Conservation (phyloP, 2,797 vertebrate genomes). For the Ctenopoma multispine region DNA sequence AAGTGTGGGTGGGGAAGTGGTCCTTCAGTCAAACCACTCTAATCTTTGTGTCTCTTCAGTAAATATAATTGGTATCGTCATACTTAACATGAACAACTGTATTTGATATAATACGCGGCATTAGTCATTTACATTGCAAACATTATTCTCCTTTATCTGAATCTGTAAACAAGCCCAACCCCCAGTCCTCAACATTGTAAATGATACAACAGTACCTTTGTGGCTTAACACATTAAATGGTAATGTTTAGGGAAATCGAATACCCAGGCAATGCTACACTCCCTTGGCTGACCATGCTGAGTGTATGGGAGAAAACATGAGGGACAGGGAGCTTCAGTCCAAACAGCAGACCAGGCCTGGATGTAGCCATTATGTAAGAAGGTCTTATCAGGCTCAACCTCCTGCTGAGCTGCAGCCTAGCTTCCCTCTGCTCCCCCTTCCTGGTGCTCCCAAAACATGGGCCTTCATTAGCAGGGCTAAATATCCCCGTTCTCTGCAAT, state of each 20-base stretch:
- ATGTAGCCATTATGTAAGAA: slow-evolving; percentile 82
- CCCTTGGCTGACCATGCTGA: slow-evolving; percentile 20
- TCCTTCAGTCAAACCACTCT: slow-evolving; percentile 52
- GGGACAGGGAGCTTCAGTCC: slow-evolving; percentile 64
- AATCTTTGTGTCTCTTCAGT: slow-evolving; percentile 49
- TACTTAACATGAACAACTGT: slow-evolving; percentile 12
- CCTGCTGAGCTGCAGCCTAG: slow-evolving; percentile 77
- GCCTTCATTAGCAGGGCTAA: slow-evolving; percentile 88
- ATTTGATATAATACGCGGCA: slow-evolving; percentile 11
- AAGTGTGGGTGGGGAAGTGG: slow-evolving; percentile 16
- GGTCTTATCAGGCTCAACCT: slow-evolving; percentile 84
- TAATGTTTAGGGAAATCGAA: slow-evolving; percentile 46
- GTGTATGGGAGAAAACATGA: slow-evolving; percentile 49
- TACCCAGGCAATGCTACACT: slow-evolving; percentile 31
- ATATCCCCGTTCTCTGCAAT: slow-evolving; percentile 87
- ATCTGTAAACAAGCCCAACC: slow-evolving; percentile 14
- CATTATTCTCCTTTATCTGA: slow-evolving; percentile 11
- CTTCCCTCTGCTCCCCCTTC: slow-evolving; percentile 63
- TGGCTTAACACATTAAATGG: slow-evolving; percentile 46
- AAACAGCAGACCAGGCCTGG: slow-evolving; percentile 60
- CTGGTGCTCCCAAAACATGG: slow-evolving; percentile 81
- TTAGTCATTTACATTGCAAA: slow-evolving; percentile 11
- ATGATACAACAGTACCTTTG: slow-evolving; percentile 20
- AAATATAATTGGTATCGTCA: slow-evolving; percentile 28
- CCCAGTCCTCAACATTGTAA: slow-evolving; percentile 20